A percentile compares a stretch with the other conserved stretches of the same genome.
Conservation (phyloP, 2,113 vertebrate genomes). For the Progne subis region DNA sequence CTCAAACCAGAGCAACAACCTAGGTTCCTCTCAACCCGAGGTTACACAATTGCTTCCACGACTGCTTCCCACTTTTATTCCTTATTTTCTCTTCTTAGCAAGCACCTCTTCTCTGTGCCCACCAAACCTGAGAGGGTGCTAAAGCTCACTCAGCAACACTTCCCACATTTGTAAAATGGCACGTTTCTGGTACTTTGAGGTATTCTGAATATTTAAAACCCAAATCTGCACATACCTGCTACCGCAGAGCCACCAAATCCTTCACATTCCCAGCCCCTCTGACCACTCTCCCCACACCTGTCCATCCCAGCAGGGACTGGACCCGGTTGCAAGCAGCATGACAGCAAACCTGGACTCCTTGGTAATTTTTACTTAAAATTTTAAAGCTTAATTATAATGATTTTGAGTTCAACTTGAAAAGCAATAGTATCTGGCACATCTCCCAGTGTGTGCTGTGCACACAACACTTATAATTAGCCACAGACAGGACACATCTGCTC, state of each 20-base stretch:
- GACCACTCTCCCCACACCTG: background rate
- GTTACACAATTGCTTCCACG: background rate
- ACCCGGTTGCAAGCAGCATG: accelerated
- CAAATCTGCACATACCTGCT: background rate
- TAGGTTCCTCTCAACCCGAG: background rate
- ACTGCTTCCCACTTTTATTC: background rate
- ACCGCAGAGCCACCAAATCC: background rate
- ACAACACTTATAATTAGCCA: background rate
- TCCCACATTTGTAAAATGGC: background rate
- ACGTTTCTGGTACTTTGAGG: background rate
- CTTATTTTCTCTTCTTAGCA: background rate
- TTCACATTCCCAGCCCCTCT: background rate
- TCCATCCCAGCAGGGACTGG: background rate
- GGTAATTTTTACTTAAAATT: slow-evolving; percentile 21
- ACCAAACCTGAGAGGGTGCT: background rate
- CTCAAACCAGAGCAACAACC: background rate
- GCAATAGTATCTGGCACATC: slow-evolving; percentile 41
- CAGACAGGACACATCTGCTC: slow-evolving; percentile 55
- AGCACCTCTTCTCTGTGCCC: background rate
- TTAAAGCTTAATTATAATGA: slow-evolving; percentile 54
- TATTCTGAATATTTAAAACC: background rate
- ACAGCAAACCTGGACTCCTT: background rate
- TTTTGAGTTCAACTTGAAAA: slow-evolving; percentile 3
- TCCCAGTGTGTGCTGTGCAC: slow-evolving; percentile 28
- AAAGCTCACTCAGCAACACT: background rate